Conservation (phyloP, 2,888 invertebrate genomes). For the Epinotia nisella region DNA sequence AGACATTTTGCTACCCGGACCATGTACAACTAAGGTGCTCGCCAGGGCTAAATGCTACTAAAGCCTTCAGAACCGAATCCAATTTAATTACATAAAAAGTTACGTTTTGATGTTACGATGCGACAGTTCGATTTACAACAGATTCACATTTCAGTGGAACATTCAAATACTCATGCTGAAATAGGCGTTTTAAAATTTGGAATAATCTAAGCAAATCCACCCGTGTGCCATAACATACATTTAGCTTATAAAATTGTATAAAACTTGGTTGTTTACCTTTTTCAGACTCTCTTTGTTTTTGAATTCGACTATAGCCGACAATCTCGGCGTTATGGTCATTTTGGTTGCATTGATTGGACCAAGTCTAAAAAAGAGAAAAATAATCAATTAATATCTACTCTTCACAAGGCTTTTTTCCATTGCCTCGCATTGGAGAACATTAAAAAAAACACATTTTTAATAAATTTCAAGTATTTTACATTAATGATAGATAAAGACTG, state of each 20-base stretch:
- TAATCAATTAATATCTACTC: constrained; percentile 80
- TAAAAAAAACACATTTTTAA: constrained; percentile 40
- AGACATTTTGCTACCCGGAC: too few relatives aligned
- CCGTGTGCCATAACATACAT: constrained; percentile 53
- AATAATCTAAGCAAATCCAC: constrained; percentile 64
- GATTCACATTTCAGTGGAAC: constrained; percentile 73
- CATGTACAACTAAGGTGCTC: too few relatives aligned
- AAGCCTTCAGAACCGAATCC: too few relatives aligned
- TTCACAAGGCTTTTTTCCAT: constrained; percentile 60
- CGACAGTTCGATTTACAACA: constrained; percentile 15
- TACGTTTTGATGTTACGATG: background rate
- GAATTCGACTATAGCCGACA: constrained; percentile 85
- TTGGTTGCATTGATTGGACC: constrained; percentile 85
- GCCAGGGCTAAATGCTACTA: too few relatives aligned
- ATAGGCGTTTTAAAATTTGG: constrained; percentile 69
- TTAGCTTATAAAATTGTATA: constrained; percentile 72
- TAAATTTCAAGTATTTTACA: background rate
- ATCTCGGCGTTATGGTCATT: constrained; percentile 84
- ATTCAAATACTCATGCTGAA: constrained; percentile 83
- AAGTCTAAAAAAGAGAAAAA: constrained; percentile 84
- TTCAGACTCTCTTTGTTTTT: constrained; percentile 85
- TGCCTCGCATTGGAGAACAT: constrained; percentile 69
- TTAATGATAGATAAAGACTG: constrained; percentile 12
- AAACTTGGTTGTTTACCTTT: constrained; percentile 80
- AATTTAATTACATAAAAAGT: too few relatives aligned